Percentiles rank a stretch among this genome's conserved stretches.
These are phyloP conservation scores for Macrocentrus cingulum DNA, from an alignment of 1,140 invertebrate species.

Conservation along the genomic window DNA sequence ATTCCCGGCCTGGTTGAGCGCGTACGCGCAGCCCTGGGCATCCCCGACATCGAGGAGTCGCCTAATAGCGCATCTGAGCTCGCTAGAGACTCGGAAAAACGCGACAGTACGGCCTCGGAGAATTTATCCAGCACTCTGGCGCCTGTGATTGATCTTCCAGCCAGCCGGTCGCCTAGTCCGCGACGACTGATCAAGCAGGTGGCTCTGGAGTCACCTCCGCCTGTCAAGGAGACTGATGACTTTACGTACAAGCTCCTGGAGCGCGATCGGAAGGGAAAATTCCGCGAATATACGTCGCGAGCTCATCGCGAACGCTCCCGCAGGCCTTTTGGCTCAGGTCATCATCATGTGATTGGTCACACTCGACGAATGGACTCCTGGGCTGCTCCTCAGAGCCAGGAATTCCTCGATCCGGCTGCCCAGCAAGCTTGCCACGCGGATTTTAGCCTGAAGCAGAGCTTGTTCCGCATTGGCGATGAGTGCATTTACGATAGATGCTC, in stretches of 20 bases:
- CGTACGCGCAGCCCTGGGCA: conserved; percentile 42
- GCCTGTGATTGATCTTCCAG: conserved; percentile 39
- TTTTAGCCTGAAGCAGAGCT: conserved; percentile 64
- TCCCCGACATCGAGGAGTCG: conserved; percentile 41
- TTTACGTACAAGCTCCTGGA: conserved; percentile 42
- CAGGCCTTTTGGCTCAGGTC: conserved; percentile 30
- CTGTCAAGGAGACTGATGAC: conserved; percentile 42
- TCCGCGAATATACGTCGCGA: conserved; percentile 41
- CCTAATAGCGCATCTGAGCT: background rate
- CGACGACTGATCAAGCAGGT: conserved; percentile 53
- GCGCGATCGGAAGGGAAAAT: conserved; percentile 40
- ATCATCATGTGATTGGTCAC: conserved; percentile 34
- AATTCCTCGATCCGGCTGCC: conserved; percentile 41
- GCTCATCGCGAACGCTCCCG: conserved; percentile 41
- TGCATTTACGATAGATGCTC: conserved; percentile 72
- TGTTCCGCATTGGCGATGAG: conserved; percentile 71
- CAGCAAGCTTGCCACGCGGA: conserved; percentile 58
- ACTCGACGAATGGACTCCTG: conserved; percentile 46
- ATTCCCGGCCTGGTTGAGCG: conserved; percentile 42
- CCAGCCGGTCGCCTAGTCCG: conserved; percentile 49
- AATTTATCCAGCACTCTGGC: conserved; percentile 32
- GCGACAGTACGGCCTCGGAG: conserved; percentile 44
- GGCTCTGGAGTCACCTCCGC: conserved; percentile 51
- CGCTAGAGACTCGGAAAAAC: too few relatives aligned
- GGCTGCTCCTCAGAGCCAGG: conserved; percentile 40